A percentile compares a stretch with the other conserved stretches of the same genome.
These are phyloP conservation scores for Rhodophaea formosa DNA, from an alignment of 2,888 invertebrate genomes.

Conservation along the genomic window DNA sequence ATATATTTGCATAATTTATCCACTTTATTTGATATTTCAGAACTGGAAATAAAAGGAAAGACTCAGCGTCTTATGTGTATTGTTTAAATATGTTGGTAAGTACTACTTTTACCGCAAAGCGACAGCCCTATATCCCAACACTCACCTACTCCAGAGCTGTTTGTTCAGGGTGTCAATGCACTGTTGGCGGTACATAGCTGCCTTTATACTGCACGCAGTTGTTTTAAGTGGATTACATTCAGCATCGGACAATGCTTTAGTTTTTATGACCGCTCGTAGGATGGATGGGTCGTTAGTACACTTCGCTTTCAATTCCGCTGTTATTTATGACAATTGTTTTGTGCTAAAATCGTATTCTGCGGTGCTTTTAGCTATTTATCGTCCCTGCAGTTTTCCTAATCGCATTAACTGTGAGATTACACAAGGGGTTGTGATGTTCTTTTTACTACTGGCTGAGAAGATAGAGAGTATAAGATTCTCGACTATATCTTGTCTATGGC, in stretches of 20 bases:
- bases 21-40: too few relatives aligned
- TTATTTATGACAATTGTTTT: slow-evolving; percentile 53
- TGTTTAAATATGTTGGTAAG: not conserved
- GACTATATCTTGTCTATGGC: too few relatives aligned
- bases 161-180: slow-evolving; percentile 42
- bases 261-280: slow-evolving; percentile 58
- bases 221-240: slow-evolving; percentile 60
- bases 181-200: slow-evolving; percentile 44
- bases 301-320: slow-evolving; percentile 45
- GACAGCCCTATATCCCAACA: not conserved
- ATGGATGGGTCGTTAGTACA: slow-evolving; percentile 50
- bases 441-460: not conserved
- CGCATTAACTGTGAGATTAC: not conserved
- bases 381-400: slow-evolving; percentile 1
- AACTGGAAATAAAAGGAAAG: too few relatives aligned
- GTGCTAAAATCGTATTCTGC: slow-evolving; percentile 20
- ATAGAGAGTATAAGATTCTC: too few relatives aligned
- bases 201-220: slow-evolving; percentile 40
- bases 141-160: slow-evolving; percentile 4
- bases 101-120: not conserved
- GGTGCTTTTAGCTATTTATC: slow-evolving; percentile 10
- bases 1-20: too few relatives aligned
- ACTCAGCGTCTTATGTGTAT: not conserved
- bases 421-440: not conserved
- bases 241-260: slow-evolving; percentile 56